Conservation (phyloP, 2,113 vertebrate species). For the Xenopus laevis region DNA sequence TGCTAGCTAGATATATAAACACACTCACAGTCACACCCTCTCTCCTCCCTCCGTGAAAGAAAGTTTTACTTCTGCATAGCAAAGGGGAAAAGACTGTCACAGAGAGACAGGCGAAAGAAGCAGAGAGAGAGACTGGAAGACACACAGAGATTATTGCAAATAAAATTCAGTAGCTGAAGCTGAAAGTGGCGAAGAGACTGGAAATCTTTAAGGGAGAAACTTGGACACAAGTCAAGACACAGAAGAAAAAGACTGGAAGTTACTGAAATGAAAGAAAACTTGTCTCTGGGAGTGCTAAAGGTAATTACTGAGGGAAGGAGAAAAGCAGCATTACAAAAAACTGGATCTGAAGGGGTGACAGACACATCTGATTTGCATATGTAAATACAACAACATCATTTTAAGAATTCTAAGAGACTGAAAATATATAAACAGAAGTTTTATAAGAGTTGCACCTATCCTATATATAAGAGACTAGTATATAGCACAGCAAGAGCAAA, state of each 20-base stretch:
- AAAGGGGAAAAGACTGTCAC: slow-evolving; percentile 24
- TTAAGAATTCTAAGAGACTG: too few relatives aligned
- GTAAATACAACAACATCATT: not conserved
- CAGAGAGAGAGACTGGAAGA: not conserved
- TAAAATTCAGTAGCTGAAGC: not conserved
- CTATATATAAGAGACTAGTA: too few relatives aligned
- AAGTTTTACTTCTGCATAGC: slow-evolving; percentile 42
- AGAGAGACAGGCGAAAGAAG: too few relatives aligned
- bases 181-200: not conserved
- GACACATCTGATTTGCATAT: not conserved
- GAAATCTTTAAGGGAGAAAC: not conserved
- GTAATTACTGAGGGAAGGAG: not conserved
- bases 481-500: not conserved
- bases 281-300: not conserved
- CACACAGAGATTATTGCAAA: not conserved
- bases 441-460: too few relatives aligned
- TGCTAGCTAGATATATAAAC: slow-evolving; percentile 8
- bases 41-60: slow-evolving; percentile 29
- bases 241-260: not conserved
- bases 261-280: not conserved
- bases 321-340: not conserved
- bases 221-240: not conserved
- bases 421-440: not conserved
- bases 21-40: slow-evolving; percentile 29
- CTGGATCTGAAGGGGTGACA: not conserved